phyloP scores from a whole-genome alignment of 2,797 vertebrate genomes.

The Coregonus suidteri region DNA sequence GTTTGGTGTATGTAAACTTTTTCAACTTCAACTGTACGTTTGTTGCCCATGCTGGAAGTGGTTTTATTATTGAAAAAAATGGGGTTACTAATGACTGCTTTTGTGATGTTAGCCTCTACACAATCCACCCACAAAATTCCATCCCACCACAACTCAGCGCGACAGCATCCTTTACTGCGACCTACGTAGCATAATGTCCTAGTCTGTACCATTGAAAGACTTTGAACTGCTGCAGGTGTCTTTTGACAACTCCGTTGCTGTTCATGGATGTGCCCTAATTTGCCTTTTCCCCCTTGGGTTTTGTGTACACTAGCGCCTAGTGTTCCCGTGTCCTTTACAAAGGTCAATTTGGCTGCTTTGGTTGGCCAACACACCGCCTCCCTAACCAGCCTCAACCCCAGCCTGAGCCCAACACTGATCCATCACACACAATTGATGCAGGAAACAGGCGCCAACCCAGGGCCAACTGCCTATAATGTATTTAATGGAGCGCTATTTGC shows the following conservation, averaged over 20 bases:
- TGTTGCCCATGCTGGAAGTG: background rate
- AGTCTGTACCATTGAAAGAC: constrained; percentile 1
- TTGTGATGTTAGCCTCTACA: background rate
- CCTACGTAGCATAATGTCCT: constrained; percentile 1
- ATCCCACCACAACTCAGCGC: background rate
- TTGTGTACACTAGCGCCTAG: background rate
- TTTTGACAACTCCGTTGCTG: constrained; percentile 8
- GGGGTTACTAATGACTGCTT: background rate
- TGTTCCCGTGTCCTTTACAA: constrained; percentile 5
- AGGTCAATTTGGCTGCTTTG: constrained; percentile 13
- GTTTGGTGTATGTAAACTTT: no score
- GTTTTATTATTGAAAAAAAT: background rate
- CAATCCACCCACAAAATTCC: constrained; percentile 2
- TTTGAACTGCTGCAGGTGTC: constrained; percentile 14
- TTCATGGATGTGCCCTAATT: constrained; percentile 6
- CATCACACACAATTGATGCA: background rate
- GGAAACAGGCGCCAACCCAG: background rate
- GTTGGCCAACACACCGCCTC: constrained; percentile 1
- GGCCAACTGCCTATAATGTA: background rate
- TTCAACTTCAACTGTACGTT: background rate
- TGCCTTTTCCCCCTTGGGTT: constrained; percentile 9
- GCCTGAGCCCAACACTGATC: background rate
- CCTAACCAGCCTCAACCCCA: background rate
- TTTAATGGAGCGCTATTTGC: constrained; percentile 8
- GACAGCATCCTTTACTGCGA: background rate